Base-by-base conservation (phyloP, 2,113 vertebrate genomes). In the Amphilophus citrinellus region DNA sequence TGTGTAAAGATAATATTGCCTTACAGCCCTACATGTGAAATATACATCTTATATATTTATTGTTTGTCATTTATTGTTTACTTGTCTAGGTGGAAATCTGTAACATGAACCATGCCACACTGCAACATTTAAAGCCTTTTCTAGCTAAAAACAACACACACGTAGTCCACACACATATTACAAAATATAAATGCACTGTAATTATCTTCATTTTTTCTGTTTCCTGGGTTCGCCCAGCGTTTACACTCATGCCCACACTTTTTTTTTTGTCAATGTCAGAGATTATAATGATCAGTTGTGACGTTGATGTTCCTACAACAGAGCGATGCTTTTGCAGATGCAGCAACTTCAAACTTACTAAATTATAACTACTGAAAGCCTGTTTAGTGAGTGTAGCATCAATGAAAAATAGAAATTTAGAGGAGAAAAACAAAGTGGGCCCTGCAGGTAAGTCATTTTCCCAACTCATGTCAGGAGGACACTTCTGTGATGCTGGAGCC, bases 191-290 rank as follows among this genome's bases (percentile, higher is more conserved):
- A 60, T 78, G 57, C 76, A 59, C 2, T 6, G n/a, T 65, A 61
- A 87, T 92, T 89, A 86, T 66, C 58, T 80, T 79, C 76, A 71
- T 60, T 35, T 10, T 77, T 77, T 79, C 68, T 86, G 62, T 76
- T 84, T 79, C n/a, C 65, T 83, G 90, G 84, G 91, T 76, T 92
- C 84, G 87, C 76, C 59, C 27, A 17, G 59, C 9, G 6, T 22
- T 83, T 61, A 22, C 61, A 62, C 37, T 87, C 82, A 66, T 75
- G n/a, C 76, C 58, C 56, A 44, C 84, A 73, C 83, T 85, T 87
- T 84, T 30, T 30, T 30, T 30, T 82, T 85, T 42, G 47, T 88
- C 56, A 91, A 93, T 91, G 89, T 82, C 7, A 44, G 7, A 15
- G 62, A 42, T 44, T 42, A 83, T 76, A 82, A 59, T 22, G 35